A percentile compares a stretch with the other conserved stretches of the same genome.
Evolutionary conservation across 1,140 invertebrate species (phyloP).

Genomic region (Calliopsis andreniformis): DNA sequence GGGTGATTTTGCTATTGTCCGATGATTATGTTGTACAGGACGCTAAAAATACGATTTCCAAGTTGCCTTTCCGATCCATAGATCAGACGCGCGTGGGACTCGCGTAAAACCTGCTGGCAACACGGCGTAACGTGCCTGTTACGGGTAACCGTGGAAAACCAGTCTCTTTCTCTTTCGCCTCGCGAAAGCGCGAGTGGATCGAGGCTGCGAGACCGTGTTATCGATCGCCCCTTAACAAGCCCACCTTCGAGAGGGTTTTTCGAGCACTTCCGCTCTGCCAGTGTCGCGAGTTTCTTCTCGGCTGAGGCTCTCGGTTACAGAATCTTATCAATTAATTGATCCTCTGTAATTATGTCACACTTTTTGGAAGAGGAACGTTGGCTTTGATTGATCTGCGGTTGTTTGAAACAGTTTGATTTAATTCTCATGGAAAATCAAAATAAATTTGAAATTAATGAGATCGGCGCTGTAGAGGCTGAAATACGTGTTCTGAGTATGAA

Average conservation of each 20-base stretch:
- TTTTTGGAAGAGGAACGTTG: too few species aligned
- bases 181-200: slow-evolving; percentile 56
- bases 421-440: too few species aligned
- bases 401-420: too few species aligned
- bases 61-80: not conserved
- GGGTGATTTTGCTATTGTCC: too few species aligned
- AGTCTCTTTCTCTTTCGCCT: slow-evolving; percentile 50
- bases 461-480: too few species aligned
- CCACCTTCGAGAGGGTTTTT: slow-evolving; percentile 39
- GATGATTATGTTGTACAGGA: not conserved
- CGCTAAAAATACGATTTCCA: too few species aligned
- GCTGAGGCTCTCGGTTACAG: not conserved
- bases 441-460: too few species aligned
- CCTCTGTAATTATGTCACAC: not conserved
- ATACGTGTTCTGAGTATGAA: too few species aligned
- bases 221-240: slow-evolving; percentile 36
- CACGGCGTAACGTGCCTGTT: slow-evolving; percentile 1
- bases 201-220: slow-evolving; percentile 44
- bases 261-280: slow-evolving; percentile 38
- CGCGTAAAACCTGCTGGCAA: slow-evolving; percentile 38
- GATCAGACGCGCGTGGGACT: not conserved
- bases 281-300: not conserved
- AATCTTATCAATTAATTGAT: slow-evolving; percentile 32
- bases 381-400: too few species aligned
- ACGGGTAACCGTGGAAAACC: slow-evolving; percentile 20